phyloP scores from a whole-genome alignment of 1,140 invertebrate genomes.

The Drosophila athabasca region DNA sequence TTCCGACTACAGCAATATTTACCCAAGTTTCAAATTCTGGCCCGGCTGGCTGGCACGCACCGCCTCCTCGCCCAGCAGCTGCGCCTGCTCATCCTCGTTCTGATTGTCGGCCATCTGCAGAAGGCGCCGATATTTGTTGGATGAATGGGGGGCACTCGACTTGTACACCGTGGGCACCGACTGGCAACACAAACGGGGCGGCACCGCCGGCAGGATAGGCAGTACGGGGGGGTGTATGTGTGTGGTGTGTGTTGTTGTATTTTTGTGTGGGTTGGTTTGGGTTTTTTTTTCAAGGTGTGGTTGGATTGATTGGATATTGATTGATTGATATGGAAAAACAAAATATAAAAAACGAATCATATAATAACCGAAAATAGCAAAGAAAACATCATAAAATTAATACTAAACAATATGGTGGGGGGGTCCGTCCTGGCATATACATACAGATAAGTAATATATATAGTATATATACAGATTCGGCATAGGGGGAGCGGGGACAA shows the following conservation, averaged over 20 bases:
- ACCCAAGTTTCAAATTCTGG: conserved; percentile 95
- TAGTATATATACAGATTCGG: background rate
- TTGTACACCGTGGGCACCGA: conserved; percentile 81
- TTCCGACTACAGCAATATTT: conserved; percentile 84
- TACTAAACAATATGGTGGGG: conserved; percentile 34
- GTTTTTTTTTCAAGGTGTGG: conserved; percentile 36
- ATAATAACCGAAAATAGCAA: conserved; percentile 57
- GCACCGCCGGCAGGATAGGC: background rate
- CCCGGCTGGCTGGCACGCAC: conserved; percentile 95
- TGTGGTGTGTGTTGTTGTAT: conserved; percentile 33
- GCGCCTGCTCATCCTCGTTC: conserved; percentile 96
- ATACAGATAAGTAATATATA: conserved; percentile 27
- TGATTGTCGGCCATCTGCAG: conserved; percentile 94
- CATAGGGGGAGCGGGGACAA: background rate
- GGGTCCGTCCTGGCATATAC: conserved; percentile 28
- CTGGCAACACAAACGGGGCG: conserved; percentile 75
- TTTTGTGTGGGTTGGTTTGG: conserved; percentile 45
- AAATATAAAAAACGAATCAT: conserved; percentile 73
- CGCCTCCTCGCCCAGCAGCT: conserved; percentile 96
- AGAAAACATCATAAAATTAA: conserved; percentile 27
- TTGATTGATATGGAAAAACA: conserved; percentile 66
- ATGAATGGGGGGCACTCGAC: conserved; percentile 66
- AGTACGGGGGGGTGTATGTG: conserved; percentile 31
- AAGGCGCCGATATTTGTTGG: conserved; percentile 81
- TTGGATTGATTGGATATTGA: conserved; percentile 33